Base-by-base conservation (phyloP, 2,797 vertebrate species). In the Setipinna tenuifilis region DNA sequence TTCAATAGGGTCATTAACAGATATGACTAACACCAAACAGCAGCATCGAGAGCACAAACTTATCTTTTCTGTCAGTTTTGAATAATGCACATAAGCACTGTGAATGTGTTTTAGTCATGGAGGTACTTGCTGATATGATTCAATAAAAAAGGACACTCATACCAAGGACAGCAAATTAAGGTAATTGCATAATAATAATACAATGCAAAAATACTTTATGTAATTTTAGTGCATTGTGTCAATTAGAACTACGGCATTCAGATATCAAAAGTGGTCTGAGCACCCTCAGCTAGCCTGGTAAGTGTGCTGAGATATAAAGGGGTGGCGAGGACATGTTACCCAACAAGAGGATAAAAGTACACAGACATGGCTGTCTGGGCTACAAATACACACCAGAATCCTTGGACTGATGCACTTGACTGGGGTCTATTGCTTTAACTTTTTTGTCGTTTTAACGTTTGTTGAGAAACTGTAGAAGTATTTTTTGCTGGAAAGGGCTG, bases 271-370 rank as follows among this genome's bases (percentile, higher is more conserved):
- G 16, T 2, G 57, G 19, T 41, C 28, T 50, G 5, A 14, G 68
- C 31, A 1, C 44, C 92, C 96, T 95, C 93, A 97, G 95, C 95
- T 93, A 96, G 80, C 94, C 94, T 90, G 95, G 91, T 50, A 95
- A 89, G 89, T 97, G 92, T 87, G 95, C 96, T 57, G 96, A 95
- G 87, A 41, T 96, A 89, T 97, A 97, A 85, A 96, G 96, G 12
- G 96, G 97, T 14, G 95, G 84, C 86, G 96, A 93, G 95, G 96
- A 95, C 10, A 95, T 93, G 87, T 97, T 97, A 89, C 96, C 96
- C 81, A 97, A 97, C 95, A 96, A 96, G 89, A 96, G 89, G 90
- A 96, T 88, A 41, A 91, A 96, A 96, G 91, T 96, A 97, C 82
- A 95, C 87, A 58, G 93, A 82, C 87, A 96, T 93, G 84, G 96